A percentile compares a stretch with the other conserved stretches of the same genome.
Conservation (phyloP, 2,888 invertebrate species). For the Allolobophora icterica region DNA sequence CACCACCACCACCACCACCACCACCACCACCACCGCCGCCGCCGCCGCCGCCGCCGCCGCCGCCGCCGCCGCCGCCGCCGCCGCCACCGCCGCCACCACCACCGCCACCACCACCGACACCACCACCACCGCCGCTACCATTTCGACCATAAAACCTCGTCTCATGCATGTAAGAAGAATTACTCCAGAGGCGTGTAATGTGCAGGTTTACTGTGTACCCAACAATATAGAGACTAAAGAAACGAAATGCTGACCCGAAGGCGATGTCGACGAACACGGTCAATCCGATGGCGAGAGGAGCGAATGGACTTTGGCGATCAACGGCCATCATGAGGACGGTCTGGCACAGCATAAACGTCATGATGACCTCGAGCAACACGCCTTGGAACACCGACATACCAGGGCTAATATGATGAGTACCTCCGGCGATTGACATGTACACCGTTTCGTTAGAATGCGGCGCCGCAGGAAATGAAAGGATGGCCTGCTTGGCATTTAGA, state of each 20-base stretch:
- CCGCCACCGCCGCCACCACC: too few relatives aligned
- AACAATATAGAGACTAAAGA: too few relatives aligned
- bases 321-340: slow-evolving; percentile 64
- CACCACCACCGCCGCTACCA: too few relatives aligned
- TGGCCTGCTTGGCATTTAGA: background rate
- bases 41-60: too few relatives aligned
- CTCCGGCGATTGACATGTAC: slow-evolving; percentile 39
- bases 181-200: too few relatives aligned
- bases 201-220: too few relatives aligned
- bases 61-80: too few relatives aligned
- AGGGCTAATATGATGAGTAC: slow-evolving; percentile 26
- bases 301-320: slow-evolving; percentile 55
- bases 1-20: too few relatives aligned
- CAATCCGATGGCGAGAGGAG: slow-evolving; percentile 65
- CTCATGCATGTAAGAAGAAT: too few relatives aligned
- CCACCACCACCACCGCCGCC: too few relatives aligned
- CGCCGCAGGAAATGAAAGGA: background rate
- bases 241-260: slow-evolving; percentile 52
- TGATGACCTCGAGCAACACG: slow-evolving; percentile 35
- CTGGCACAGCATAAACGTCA: slow-evolving; percentile 59
- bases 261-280: slow-evolving; percentile 62
- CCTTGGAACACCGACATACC: slow-evolving; percentile 35
- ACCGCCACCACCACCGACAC: too few relatives aligned
- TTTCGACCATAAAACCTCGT: too few relatives aligned
- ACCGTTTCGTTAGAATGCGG: slow-evolving; percentile 32